phyloP scores from a whole-genome alignment of 2,113 vertebrate species.

The Deroptyus accipitrinus region DNA sequence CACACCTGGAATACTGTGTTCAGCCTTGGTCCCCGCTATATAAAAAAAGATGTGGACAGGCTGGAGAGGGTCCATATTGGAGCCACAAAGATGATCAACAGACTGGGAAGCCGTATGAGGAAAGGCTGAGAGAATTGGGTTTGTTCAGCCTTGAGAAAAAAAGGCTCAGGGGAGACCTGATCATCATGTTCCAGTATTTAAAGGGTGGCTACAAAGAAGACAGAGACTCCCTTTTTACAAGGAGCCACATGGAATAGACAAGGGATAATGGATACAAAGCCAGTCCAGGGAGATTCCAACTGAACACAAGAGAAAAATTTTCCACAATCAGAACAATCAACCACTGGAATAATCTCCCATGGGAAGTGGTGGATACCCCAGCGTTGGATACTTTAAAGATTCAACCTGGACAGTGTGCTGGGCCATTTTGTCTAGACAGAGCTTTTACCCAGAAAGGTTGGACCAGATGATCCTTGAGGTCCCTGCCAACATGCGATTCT shows the following conservation, averaged over 20 bases:
- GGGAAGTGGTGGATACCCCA: neutral
- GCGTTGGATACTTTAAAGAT: neutral
- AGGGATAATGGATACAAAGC: neutral
- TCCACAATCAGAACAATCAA: neutral
- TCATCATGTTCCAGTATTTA: accelerated
- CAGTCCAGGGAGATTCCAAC: neutral
- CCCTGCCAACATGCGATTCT: neutral
- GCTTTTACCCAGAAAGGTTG: neutral
- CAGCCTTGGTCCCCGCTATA: neutral
- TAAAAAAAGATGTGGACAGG: neutral
- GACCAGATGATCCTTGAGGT: neutral
- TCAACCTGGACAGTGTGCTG: neutral
- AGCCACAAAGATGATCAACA: neutral
- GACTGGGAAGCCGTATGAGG: neutral
- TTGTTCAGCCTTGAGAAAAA: neutral
- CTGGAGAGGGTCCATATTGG: neutral
- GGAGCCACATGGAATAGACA: neutral
- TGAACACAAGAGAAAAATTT: neutral
- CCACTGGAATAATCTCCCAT: neutral
- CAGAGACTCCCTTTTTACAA: neutral
- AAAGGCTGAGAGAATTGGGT: neutral
- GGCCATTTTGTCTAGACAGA: neutral
- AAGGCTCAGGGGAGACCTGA: accelerated
- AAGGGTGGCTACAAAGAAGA: neutral
- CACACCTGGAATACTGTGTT: neutral